A percentile compares a stretch with the other conserved stretches of the same genome.
Conservation (phyloP, 64 coral and sea anemone species). For the Cladopsammia gracilis region DNA sequence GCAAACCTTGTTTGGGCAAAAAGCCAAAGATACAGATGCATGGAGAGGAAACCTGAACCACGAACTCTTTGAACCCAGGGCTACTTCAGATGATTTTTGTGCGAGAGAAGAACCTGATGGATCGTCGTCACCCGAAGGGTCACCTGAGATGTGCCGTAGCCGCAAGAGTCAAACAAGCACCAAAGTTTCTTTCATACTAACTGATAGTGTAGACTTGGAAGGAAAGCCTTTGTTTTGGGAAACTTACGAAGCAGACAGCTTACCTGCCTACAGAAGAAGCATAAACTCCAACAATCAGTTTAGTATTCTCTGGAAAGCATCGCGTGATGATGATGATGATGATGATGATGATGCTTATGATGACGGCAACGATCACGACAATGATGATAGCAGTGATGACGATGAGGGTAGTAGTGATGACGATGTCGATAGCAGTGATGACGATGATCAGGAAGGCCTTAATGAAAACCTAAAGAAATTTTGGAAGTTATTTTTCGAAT, state of each 20-base stretch:
- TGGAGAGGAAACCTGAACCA: neutral
- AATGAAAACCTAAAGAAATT: neutral
- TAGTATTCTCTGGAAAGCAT: neutral
- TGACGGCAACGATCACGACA: neutral
- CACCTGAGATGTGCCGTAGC: neutral
- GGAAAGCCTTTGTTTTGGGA: neutral
- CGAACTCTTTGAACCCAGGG: neutral
- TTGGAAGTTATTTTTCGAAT: neutral
- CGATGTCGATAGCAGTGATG: neutral
- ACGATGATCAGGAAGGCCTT: neutral
- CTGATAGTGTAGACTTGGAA: neutral
- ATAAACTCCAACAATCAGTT: too few species aligned
- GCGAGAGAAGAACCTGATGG: neutral
- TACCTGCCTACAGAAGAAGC: too few species aligned
- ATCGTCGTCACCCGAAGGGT: neutral
- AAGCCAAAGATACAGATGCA: neutral
- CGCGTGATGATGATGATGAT: neutral
- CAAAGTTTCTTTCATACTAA: neutral
- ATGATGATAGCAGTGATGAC: neutral
- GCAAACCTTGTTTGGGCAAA: neutral
- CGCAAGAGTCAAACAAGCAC: neutral
- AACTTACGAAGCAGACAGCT: neutral
- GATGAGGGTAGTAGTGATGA: neutral
- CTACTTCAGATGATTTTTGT: neutral
- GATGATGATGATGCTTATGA: too few species aligned